Conservation (phyloP, 2,888 invertebrate genomes). For the Heliconius sara region DNA sequence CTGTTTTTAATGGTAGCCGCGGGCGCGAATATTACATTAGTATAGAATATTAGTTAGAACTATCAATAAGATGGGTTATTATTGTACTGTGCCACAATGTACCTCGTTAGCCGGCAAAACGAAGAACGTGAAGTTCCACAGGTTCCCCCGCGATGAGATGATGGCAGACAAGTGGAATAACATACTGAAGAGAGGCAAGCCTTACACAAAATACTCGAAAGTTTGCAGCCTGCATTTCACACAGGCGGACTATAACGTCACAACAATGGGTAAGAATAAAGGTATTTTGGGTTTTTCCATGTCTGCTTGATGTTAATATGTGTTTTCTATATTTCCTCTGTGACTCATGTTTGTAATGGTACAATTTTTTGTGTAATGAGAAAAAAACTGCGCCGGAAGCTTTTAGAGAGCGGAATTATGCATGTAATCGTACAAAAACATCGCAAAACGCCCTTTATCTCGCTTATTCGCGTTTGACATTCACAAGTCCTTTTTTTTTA, state of each 20-base stretch:
- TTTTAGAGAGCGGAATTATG: slow-evolving; percentile 47
- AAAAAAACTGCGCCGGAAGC: slow-evolving; percentile 44
- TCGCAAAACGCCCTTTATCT: slow-evolving; percentile 47
- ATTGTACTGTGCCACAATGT: slow-evolving; percentile 82
- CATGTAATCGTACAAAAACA: slow-evolving; percentile 45
- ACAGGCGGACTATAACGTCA: slow-evolving; percentile 78
- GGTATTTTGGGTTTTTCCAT: slow-evolving; percentile 77
- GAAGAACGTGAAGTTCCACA: slow-evolving; percentile 81
- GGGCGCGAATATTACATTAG: slow-evolving; percentile 57
- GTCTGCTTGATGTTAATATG: slow-evolving; percentile 51
- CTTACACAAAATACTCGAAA: slow-evolving; percentile 81
- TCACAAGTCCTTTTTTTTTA: slow-evolving; percentile 47
- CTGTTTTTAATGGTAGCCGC: slow-evolving; percentile 56
- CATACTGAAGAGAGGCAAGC: slow-evolving; percentile 78
- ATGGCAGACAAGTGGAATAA: slow-evolving; percentile 78
- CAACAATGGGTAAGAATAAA: slow-evolving; percentile 83
- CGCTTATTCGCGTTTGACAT: slow-evolving; percentile 47
- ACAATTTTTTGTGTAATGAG: slow-evolving; percentile 38
- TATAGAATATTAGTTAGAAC: slow-evolving; percentile 59
- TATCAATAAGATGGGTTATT: slow-evolving; percentile 76
- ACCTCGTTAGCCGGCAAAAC: slow-evolving; percentile 82
- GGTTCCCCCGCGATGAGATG: slow-evolving; percentile 72
- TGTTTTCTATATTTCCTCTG: slow-evolving; percentile 55
- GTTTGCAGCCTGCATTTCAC: slow-evolving; percentile 81
- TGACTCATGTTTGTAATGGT: slow-evolving; percentile 58